Base-by-base conservation (phyloP, 2,888 invertebrate genomes). In the Nephrotoma flavescens region DNA sequence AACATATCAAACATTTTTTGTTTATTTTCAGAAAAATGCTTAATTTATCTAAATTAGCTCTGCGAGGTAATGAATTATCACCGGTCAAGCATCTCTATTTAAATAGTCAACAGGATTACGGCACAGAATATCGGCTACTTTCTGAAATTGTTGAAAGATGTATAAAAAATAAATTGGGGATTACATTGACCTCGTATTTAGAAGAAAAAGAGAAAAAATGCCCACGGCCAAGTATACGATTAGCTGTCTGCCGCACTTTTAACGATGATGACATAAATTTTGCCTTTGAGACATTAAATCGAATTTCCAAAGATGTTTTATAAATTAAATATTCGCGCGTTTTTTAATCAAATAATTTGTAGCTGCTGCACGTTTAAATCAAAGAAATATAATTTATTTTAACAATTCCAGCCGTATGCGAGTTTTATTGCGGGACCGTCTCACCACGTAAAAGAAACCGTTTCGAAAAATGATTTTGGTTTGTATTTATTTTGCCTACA, bases 61-160 rank as follows among this genome's bases (percentile, higher is more conserved):
- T 94, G 88, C 90, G 92, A 5, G 95, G 96, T 3, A 92, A 94
- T 88, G 92, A 92, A 5, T 88, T 94, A 0, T 96, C 96, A 0
- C 97, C 97, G 0, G 91, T 96, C 0, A 96, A 96, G 88, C 96
- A 96, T 90, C 90, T 97, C 0, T 94, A 94, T 89, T 91, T 97
- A 57, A 93, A 92, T 5, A 91, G 93, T 9, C 90, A 92, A 0
- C 93, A 93, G 52, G 88, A 92, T 0, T 92, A 92, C 1, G 90
- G 91, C 0, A 89, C 91, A 0, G 94, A 95, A 88, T 90, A 91
- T 5, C 90, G 92, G 11, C 91, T 94, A 88, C 92, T 97, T 2
- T 92, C 92, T 4, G 91, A 93, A 88, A 94, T 97, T 83, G 94
- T 95, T 12, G 93, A 93, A 42, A 42, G 94, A 92, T 95, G 95